Evolutionary conservation across 2,797 vertebrate species (phyloP), one percentile per base, ranked within the genome.

Genomic region (Periophthalmus magnuspinnatus): DNA sequence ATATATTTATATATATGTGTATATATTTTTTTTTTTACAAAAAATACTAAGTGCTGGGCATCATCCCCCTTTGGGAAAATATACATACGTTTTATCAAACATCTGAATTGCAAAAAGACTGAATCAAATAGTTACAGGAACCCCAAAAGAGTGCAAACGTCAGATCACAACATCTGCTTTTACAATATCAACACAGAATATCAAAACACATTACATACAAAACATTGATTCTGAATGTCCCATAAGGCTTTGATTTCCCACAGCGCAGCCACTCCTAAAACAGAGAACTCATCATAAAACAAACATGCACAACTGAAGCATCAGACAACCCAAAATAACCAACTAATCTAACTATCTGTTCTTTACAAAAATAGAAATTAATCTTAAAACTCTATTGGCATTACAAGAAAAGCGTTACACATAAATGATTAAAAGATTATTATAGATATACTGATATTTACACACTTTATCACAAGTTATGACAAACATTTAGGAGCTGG

Each of bases 31-130:
- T 45, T 78, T 84, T 70, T 64, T 71, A 70, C 87, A 92, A 21
- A 71, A 93, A 92, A 85, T 84, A 88, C 32, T 61, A 88, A 87
- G 89, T 93, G 92, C 92, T 93, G 88, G 88, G 86, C 47, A 79
- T 65, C 68, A 55, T 71, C 72, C 75, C 81, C 85, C 78, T 85
- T 82, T 80, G 67, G 88, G 82, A 81, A 80, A 84, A 90, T 79
- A 80, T 71, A 87, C 66, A 87, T 75, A 82, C 81, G 32, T 84
- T 21, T 68, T 67, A 80, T 78, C 81, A 83, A 87, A 84, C 16
- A 82, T 84, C 38, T 58, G 65, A 81, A 22, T 55, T 81, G 72
- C 64, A 81, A 84, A 79, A 90, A 90, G 89, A 87, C 69, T 61
- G 69, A 89, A 90, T 89, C 85, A 84, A 87, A 84, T 85, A 84